Evolutionary conservation across 1,140 invertebrate genomes (phyloP).

Genomic region (Papilio machaon): DNA sequence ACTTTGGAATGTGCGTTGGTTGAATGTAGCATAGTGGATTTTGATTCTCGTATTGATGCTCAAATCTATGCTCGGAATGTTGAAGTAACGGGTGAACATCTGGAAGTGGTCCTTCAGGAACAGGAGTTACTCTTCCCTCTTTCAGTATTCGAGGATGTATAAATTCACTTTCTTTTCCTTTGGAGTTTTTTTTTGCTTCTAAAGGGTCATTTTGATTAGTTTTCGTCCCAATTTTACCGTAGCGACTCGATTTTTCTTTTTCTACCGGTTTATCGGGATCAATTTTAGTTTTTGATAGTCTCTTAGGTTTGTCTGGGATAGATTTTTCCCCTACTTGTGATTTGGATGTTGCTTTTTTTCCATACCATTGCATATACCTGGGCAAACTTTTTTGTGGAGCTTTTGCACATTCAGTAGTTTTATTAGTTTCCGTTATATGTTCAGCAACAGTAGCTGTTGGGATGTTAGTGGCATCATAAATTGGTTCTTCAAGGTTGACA

Average conservation of each 20-base stretch:
- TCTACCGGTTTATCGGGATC: slow-evolving; percentile 60
- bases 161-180: slow-evolving; percentile 78
- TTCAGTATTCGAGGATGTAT: slow-evolving; percentile 76
- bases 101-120: slow-evolving; percentile 77
- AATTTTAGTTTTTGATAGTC: slow-evolving; percentile 78
- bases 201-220: slow-evolving; percentile 70
- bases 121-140: slow-evolving; percentile 76
- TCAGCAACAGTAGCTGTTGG: slow-evolving; percentile 55
- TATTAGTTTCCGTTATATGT: slow-evolving; percentile 53
- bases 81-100: slow-evolving; percentile 87
- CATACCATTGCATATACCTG: slow-evolving; percentile 87
- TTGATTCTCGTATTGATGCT: slow-evolving; percentile 83
- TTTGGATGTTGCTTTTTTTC: slow-evolving; percentile 73
- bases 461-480: slow-evolving; percentile 47
- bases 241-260: slow-evolving; percentile 62
- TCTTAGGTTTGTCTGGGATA: slow-evolving; percentile 78
- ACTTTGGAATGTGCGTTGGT: slow-evolving; percentile 85
- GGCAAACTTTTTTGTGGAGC: slow-evolving; percentile 80
- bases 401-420: slow-evolving; percentile 58
- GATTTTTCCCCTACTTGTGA: slow-evolving; percentile 64
- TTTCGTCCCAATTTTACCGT: slow-evolving; percentile 75
- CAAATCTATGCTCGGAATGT: slow-evolving; percentile 89
- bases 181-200: slow-evolving; percentile 80
- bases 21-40: slow-evolving; percentile 85
- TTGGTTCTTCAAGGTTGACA: slow-evolving; percentile 10